Evolutionary conservation across 2,888 invertebrate species (phyloP).

Genomic region (Gastracanthus pulcherrimus): DNA sequence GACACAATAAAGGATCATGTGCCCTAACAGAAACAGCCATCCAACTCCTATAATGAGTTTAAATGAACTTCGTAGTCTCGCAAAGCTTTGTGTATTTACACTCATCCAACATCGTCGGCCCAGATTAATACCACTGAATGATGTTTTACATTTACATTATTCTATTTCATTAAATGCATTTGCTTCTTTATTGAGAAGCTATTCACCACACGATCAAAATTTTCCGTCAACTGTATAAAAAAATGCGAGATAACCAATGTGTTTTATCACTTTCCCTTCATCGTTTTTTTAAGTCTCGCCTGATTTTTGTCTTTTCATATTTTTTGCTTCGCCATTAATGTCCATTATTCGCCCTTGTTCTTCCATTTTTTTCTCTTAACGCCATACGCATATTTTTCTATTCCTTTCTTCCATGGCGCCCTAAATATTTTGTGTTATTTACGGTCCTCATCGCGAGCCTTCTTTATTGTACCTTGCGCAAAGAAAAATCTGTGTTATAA

Average conservation of each 20-base stretch:
- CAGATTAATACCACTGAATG: not conserved
- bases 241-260: not conserved
- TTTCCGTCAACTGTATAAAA: not conserved
- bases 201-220: conserved; percentile 1
- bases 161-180: not conserved
- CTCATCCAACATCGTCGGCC: not conserved
- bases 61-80: not conserved
- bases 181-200: conserved; percentile 13
- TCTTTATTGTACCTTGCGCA: not conserved
- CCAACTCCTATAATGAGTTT: too few species aligned
- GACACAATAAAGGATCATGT: not conserved
- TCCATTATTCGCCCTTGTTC: not conserved
- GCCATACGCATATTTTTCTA: conserved; percentile 12
- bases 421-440: conserved; percentile 25
- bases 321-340: too few species aligned
- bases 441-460: not conserved
- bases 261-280: conserved; percentile 17
- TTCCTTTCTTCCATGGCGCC: not conserved
- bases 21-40: not conserved
- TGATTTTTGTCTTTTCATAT: not conserved
- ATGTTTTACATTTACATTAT: not conserved
- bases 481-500: conserved; percentile 11
- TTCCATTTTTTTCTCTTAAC: not conserved
- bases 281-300: not conserved
- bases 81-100: not conserved